phyloP scores from a whole-genome alignment of 2,888 invertebrate genomes.

The Hypena proboscidalis region DNA sequence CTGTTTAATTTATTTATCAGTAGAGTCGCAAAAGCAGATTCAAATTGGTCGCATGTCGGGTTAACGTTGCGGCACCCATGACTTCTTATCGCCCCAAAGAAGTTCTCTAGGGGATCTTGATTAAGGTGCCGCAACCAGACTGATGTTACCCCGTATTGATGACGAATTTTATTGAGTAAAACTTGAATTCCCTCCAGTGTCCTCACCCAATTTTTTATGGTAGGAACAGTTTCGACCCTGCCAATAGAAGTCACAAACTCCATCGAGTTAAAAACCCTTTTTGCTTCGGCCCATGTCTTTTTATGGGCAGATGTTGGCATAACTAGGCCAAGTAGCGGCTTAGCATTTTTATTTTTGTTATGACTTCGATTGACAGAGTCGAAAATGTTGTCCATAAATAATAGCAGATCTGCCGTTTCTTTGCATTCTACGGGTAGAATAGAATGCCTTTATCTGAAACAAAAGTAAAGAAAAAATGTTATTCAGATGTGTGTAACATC shows the following conservation, averaged over 20 bases:
- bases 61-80: constrained; percentile 13
- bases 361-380: constrained; percentile 4
- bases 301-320: constrained; percentile 4
- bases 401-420: constrained; percentile 2
- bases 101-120: constrained; percentile 19
- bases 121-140: constrained; percentile 17
- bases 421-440: constrained; percentile 3
- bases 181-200: no score
- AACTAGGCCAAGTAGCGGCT: no score
- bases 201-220: neutral
- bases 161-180: no score
- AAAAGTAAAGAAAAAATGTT: no score
- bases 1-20: constrained; percentile 21
- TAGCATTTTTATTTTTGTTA: no score
- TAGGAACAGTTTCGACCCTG: neutral
- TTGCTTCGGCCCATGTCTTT: neutral
- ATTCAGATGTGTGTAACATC: no score
- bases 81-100: constrained; percentile 15
- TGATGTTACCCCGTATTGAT: constrained; percentile 1
- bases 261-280: neutral
- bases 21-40: constrained; percentile 11
- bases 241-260: neutral
- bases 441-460: no score
- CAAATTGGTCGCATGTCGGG: constrained; percentile 9
- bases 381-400: constrained; percentile 3